Evolutionary conservation across 2,888 invertebrate genomes (phyloP), one percentile per base, ranked within the genome.

Genomic region (Melangyna quadrimaculata): DNA sequence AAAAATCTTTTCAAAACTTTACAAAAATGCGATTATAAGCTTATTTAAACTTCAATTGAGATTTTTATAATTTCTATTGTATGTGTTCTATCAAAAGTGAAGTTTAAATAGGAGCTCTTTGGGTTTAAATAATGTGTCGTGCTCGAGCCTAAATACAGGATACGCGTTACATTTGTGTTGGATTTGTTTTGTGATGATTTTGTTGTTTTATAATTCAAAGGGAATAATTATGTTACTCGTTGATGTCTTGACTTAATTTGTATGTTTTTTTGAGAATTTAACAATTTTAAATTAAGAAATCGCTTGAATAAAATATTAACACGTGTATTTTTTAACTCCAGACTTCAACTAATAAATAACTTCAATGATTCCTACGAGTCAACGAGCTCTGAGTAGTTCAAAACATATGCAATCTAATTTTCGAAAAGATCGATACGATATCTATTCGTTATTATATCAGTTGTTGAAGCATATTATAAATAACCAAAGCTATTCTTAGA

Each of bases 381-480:
- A 8, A 29, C 1, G 29, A 32, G 9, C 37, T 14, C 14, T 24
- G 1, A 17, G 17, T 43, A 43, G 43, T 45, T 24, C 5, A 7
- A 29, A 63, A 43, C 27, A 19, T n/a, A 19, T 63, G 6, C 8
- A 22, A 14, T 2, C 40, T 40, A 19, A 14, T 59, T 59, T 61
- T 61, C 27, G n/a, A 24, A 24, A 61, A 37, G n/a, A 24, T 53
- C n/a, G 0, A 9, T 19, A 35, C 19, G 19, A 57, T n/a, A n/a
- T 24, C n/a, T 27, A 0, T 24, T 14, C 40, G 24, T 24, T 40
- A 43, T 24, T 40, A 43, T 29, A 65, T 29, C 45, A 45, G 27
- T 43, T 65, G 17, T 67, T 67, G 35, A 67, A 67, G 45, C 45
- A 65, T 35, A 37, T 35, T 57, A 48, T 24, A 67, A 51, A 51